These are phyloP conservation scores for Oligia fasciuncula DNA, from an alignment of 2,888 invertebrate genomes.

Conservation along the genomic window DNA sequence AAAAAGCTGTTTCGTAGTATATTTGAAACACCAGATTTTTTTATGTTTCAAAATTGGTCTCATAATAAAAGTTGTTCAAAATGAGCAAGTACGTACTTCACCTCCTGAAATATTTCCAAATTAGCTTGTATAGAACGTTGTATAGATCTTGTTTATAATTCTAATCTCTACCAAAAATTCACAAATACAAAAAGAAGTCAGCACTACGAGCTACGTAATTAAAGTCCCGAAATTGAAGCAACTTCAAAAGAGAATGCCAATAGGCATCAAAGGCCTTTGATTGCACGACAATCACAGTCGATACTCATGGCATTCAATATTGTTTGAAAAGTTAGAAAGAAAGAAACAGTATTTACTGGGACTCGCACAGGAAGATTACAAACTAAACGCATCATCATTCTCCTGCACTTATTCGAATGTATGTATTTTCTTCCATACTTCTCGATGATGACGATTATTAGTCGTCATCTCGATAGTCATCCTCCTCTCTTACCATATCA, in stretches of 20 bases:
- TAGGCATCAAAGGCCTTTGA: conserved; percentile 21
- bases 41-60: background rate
- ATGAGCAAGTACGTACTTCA: background rate
- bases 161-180: background rate
- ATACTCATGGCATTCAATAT: background rate
- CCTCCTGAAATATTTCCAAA: background rate
- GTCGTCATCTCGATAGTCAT: too few relatives aligned
- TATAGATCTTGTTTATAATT: background rate
- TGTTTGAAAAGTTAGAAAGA: conserved; percentile 11
- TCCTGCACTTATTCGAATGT: too few relatives aligned
- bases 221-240: conserved; percentile 11
- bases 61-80: background rate
- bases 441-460: too few relatives aligned
- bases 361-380: background rate
- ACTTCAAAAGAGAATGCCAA: background rate
- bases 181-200: background rate
- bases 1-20: too few relatives aligned
- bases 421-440: too few relatives aligned
- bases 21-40: too few relatives aligned
- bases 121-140: background rate
- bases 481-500: too few relatives aligned
- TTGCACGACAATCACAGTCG: background rate
- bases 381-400: too few relatives aligned
- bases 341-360: background rate
- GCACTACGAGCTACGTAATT: background rate